Base-by-base conservation (phyloP, 2,113 vertebrate species). In the Cisticola juncidis region DNA sequence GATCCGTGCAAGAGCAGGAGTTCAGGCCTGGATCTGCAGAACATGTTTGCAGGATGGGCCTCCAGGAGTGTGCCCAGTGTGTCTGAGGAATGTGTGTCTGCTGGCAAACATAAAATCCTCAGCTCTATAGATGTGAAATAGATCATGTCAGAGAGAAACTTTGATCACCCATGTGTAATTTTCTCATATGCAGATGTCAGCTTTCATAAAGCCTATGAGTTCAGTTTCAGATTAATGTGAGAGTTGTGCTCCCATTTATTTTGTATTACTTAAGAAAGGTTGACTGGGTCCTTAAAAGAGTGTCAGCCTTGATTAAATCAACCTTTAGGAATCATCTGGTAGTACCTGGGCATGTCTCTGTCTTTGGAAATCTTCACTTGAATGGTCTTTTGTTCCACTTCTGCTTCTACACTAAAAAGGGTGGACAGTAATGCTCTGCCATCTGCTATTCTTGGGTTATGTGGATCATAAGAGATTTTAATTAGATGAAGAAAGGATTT, bases 281-380 rank as follows among this genome's bases (percentile, higher is more conserved):
- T 78, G 91, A 74, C 33, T 83, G 51, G 35, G 12, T 84, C 44
- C 64, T 85, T 81, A 72, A 47, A 90, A 79, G 28, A 9, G 47
- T 95, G 86, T 92, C 82, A 93, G 57, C 28, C 35, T 40, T 31
- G 3, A 81, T 92, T 92, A 95, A 48, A 64, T 89, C n/a, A 77
- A 35, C 36, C n/a, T 83, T 74, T 71, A 68, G 56, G 44, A 74
- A 35, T 83, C 47, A 74, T 26, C 44, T 86, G 24, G 19, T 68
- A 71, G 64, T 88, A 92, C 25, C 13, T 25, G 69, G 44, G 19
- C 33, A 25, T 3, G 17, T 64, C 24, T 18, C 9, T 26, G 6
- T 58, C 24, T n/a, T 81, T 92, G 51, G n/a, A 86, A 96, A 68
- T 81, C 66, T 93, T 86, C 40, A 35, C 77, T 85, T 83, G 45